Conservation (phyloP, 1,140 invertebrate species). For the Ips nitidus region DNA sequence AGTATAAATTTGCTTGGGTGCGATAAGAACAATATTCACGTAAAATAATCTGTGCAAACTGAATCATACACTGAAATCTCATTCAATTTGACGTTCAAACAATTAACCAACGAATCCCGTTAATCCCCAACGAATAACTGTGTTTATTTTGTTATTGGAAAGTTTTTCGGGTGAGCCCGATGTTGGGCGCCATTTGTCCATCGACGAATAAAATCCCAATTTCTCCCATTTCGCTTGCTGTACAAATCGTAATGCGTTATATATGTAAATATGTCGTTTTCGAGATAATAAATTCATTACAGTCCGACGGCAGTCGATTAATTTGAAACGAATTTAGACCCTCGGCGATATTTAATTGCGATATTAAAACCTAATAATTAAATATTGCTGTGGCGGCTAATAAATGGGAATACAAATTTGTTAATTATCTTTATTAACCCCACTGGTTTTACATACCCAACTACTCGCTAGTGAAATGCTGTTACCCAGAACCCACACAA, state of each 20-base stretch:
- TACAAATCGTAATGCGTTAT: neutral
- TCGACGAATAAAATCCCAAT: conserved; percentile 14
- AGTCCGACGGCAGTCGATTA: conserved; percentile 5
- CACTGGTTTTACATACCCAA: too few relatives aligned
- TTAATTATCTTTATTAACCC: neutral
- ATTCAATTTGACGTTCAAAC: conserved; percentile 14
- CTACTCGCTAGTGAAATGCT: too few relatives aligned
- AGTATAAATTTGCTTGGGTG: too few relatives aligned
- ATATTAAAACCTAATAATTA: conserved; percentile 5
- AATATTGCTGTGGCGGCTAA: conserved; percentile 8
- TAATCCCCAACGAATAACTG: conserved; percentile 14
- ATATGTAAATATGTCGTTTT: conserved; percentile 18
- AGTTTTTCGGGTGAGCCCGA: neutral
- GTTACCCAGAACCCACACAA: too few relatives aligned
- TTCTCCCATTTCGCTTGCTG: neutral
- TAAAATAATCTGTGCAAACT: too few relatives aligned
- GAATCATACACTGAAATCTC: neutral
- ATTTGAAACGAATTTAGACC: conserved; percentile 5
- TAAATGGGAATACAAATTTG: conserved; percentile 5
- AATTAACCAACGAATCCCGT: conserved; percentile 14
- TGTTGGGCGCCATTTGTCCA: neutral
- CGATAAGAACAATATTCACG: too few relatives aligned
- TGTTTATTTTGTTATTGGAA: conserved; percentile 17
- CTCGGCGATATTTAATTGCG: conserved; percentile 9
- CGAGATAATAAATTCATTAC: conserved; percentile 21